These are phyloP conservation scores for Rhipidura dahli DNA, from an alignment of 2,113 vertebrate genomes.

Conservation along the genomic window DNA sequence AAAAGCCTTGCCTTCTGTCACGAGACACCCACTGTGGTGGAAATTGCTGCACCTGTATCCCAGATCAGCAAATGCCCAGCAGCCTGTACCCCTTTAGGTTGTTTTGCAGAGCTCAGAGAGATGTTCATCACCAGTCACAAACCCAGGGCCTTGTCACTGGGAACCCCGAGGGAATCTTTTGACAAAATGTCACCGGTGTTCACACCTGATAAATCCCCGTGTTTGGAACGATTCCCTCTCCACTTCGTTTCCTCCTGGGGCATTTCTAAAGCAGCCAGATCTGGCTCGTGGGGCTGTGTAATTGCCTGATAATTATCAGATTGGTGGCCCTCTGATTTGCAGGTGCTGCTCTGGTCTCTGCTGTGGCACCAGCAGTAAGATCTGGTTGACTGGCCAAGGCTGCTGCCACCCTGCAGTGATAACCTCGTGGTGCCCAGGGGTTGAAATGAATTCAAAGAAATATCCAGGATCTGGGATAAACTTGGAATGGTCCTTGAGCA, in stretches of 20 bases:
- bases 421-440: neutral
- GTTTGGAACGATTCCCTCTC: neutral
- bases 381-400: neutral
- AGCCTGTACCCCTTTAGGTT: neutral
- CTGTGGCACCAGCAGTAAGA: neutral
- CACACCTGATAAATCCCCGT: neutral
- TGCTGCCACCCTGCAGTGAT: neutral
- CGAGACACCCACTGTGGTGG: neutral
- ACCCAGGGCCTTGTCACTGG: neutral
- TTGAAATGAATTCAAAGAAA: neutral
- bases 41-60: neutral
- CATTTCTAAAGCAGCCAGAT: neutral
- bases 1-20: neutral
- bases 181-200: neutral
- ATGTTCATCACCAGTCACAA: neutral
- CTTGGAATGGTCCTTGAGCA: neutral
- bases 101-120: neutral
- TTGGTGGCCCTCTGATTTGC: neutral
- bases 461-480: neutral
- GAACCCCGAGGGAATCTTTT: constrained; percentile 4
- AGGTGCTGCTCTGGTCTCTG: neutral
- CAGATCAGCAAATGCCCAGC: neutral
- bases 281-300: neutral
- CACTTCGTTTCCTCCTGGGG: neutral
- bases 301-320: neutral